phyloP scores from a whole-genome alignment of 2,113 vertebrate genomes.

The Neotragus pygmaeus region DNA sequence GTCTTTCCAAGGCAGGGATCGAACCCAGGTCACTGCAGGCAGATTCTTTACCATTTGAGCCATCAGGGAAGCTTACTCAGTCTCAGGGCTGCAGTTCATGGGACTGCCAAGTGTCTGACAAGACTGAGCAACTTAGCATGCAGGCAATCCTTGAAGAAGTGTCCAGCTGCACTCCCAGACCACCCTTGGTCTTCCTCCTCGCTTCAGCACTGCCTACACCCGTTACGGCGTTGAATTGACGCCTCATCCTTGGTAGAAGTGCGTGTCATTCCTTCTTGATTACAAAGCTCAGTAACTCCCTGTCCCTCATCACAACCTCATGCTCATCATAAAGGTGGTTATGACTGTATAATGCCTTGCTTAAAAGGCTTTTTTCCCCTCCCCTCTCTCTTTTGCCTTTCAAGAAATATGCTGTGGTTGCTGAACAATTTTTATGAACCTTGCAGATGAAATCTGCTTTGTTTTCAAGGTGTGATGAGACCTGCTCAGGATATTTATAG shows the following conservation, averaged over 20 bases:
- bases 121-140: not conserved
- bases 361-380: accelerated
- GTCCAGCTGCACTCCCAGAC: accelerated
- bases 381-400: not conserved
- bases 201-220: not conserved
- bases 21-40: not conserved
- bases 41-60: not conserved
- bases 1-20: not conserved
- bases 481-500: not conserved
- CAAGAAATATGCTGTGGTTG: not conserved
- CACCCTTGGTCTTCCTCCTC: accelerated
- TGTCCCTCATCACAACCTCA: no score
- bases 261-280: accelerated
- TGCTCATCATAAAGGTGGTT: accelerated
- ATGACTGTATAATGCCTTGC: not conserved
- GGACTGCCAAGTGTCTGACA: accelerated
- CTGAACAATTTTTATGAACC: not conserved
- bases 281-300: not conserved
- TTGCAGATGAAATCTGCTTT: not conserved
- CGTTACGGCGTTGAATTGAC: accelerated
- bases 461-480: not conserved
- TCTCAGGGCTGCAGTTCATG: not conserved
- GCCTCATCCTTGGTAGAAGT: accelerated
- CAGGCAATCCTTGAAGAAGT: not conserved
- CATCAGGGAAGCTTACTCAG: accelerated